A percentile compares a stretch with the other conserved stretches of the same genome.
Evolutionary conservation across 2,888 invertebrate species (phyloP).

Genomic region (Oxytorus armatus): DNA sequence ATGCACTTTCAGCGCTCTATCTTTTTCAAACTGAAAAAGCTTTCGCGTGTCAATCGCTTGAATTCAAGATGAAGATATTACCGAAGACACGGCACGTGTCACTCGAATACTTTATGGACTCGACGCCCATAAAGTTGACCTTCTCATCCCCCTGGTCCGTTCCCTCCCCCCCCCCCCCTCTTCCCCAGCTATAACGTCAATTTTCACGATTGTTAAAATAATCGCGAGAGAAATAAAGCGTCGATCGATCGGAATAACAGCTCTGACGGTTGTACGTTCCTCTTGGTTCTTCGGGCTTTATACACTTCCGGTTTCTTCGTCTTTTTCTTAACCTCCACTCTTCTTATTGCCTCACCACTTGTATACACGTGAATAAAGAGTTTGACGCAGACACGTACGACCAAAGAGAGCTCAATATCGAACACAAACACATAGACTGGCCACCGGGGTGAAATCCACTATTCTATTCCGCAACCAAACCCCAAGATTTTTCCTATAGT

Average conservation of each 20-base stretch:
- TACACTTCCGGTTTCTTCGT: constrained; percentile 34
- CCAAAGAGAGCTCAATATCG: constrained; percentile 44
- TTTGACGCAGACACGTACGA: too few relatives aligned
- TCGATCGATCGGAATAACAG: constrained; percentile 54
- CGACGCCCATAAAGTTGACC: constrained; percentile 9
- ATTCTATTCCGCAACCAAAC: constrained; percentile 51
- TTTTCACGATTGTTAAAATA: constrained; percentile 22
- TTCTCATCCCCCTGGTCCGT: too few relatives aligned
- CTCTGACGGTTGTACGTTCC: constrained; percentile 40
- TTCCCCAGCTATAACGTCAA: constrained; percentile 18
- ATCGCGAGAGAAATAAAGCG: constrained; percentile 24
- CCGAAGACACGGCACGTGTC: too few relatives aligned
- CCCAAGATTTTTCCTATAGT: constrained; percentile 53
- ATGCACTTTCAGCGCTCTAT: constrained; percentile 7
- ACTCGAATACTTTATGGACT: neutral
- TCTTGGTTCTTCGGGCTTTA: constrained; percentile 60
- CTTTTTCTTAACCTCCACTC: constrained; percentile 34
- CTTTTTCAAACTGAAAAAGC: neutral
- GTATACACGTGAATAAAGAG: constrained; percentile 43
- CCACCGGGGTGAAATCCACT: constrained; percentile 24
- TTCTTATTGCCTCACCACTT: constrained; percentile 27
- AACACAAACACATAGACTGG: constrained; percentile 45
- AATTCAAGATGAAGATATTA: constrained; percentile 40
- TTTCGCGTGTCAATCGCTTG: constrained; percentile 24
- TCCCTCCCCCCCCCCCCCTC: too few relatives aligned